A percentile compares a stretch with the other conserved stretches of the same genome.
Conservation (phyloP, 2,797 vertebrate genomes). For the Gobio occitaniae region DNA sequence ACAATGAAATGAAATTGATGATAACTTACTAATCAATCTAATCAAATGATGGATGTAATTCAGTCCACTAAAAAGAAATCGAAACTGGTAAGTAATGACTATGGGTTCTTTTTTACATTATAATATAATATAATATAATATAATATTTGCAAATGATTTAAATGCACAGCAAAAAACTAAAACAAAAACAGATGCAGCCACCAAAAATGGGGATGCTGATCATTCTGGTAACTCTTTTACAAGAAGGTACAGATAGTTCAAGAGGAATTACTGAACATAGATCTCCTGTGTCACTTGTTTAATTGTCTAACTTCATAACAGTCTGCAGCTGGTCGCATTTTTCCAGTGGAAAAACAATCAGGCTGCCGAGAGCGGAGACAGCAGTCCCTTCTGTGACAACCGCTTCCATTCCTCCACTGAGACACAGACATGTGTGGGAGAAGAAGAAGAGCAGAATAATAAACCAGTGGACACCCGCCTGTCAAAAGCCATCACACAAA, state of each 20-base stretch:
- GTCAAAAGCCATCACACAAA: slow-evolving; percentile 39
- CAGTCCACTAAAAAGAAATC: neutral
- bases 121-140: too few species aligned
- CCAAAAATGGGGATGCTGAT: neutral
- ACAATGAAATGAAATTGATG: neutral
- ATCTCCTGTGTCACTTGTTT: neutral
- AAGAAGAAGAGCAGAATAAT: slow-evolving; percentile 11
- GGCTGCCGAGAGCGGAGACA: neutral
- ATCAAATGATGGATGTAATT: neutral
- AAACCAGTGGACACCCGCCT: slow-evolving; percentile 23
- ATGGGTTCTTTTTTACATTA: neutral
- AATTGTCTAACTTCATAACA: slow-evolving; percentile 1
- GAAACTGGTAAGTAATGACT: neutral
- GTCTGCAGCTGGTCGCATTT: neutral
- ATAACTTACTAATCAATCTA: neutral
- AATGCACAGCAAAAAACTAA: neutral
- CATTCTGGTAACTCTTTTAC: neutral
- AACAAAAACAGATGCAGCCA: neutral
- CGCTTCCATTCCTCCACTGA: slow-evolving; percentile 25
- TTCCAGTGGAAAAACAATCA: slow-evolving; percentile 17
- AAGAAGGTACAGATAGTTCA: neutral
- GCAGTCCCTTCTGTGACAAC: slow-evolving; percentile 18
- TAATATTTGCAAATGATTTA: neutral
- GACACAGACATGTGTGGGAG: slow-evolving; percentile 27
- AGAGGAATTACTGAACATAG: neutral